Conservation (phyloP, 1,140 invertebrate genomes). For the Drosophila willistoni region DNA sequence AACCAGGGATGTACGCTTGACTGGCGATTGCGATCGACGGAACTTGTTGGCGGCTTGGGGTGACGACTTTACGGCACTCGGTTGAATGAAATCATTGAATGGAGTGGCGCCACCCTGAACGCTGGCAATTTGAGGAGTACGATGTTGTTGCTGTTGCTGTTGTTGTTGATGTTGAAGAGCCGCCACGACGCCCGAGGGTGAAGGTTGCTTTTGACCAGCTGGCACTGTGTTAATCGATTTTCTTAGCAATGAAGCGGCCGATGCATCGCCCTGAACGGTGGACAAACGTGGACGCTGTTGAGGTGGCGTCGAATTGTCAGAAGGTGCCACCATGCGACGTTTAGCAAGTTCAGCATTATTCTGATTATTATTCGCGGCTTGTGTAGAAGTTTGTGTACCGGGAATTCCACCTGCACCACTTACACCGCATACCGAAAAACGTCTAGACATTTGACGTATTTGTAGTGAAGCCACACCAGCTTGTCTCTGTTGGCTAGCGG, state of each 20-base stretch:
- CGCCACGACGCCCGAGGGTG: conserved; percentile 22
- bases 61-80: conserved; percentile 14
- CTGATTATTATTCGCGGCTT: background rate
- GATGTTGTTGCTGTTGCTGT: conserved; percentile 1
- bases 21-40: background rate
- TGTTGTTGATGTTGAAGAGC: conserved; percentile 16
- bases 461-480: background rate
- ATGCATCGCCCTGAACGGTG: background rate
- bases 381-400: background rate
- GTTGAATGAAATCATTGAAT: conserved; percentile 43
- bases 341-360: conserved; percentile 38
- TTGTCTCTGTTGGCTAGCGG: background rate
- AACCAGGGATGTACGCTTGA: background rate
- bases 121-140: conserved; percentile 51
- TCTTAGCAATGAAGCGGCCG: conserved; percentile 40
- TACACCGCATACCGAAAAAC: conserved; percentile 58
- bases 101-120: conserved; percentile 42
- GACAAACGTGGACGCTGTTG: conserved; percentile 49
- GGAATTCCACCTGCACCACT: background rate
- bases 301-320: background rate
- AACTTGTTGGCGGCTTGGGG: background rate
- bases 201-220: conserved; percentile 25
- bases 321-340: conserved; percentile 35
- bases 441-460: conserved; percentile 44
- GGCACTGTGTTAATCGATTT: conserved; percentile 6